Base-by-base conservation (phyloP, 2,888 invertebrate genomes). In the Criorhina ranunculi region DNA sequence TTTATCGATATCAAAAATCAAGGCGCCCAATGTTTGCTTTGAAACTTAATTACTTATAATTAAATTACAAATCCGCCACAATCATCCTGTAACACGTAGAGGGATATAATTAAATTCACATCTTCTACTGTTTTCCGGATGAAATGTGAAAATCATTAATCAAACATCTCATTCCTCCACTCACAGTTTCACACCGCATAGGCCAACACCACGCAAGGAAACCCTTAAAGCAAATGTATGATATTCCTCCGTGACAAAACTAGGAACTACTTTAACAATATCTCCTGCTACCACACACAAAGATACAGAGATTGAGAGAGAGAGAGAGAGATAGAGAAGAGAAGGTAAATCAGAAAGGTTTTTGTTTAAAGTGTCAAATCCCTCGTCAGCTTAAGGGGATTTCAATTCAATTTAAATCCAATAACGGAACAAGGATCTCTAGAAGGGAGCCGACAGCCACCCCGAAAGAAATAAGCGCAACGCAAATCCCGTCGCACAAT, bases 291-390 rank as follows among this genome's bases (percentile, higher is more conserved):
- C 31, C 42, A 46, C 12, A 59, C 31, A 33, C 51, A 51, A n/a
- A 5, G 44, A 44, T 35, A 12, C 35, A 51, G 15, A 12, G 3
- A 35, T 7, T 7, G 11, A 17, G 19, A 12, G 11, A 37, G 37
- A 35, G 17, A 37, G 5, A 12, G 8, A 4, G 24, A 5, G 49
- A 24, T 4, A 24, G 1, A 1, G 2, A 24, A 24, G 4, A 24
- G 37, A 12, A 29, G 37, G 55, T 59, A 37, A 77, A 77, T 77
- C 64, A 53, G 64, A 73, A 77, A 72, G 72, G 59, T 72, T 82
- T 82, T 82, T 77, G 77, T 78, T 82, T 82, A 82, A 82, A 82
- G 82, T 82, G 82, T 82, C 82, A 82, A 82, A 82, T 82, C 82
- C 82, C 78, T 82, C 60, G 82, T 78, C 77, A 72, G 82, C 77